Conservation (phyloP, 2,797 vertebrate species). For the Poeciliopsis infans region DNA sequence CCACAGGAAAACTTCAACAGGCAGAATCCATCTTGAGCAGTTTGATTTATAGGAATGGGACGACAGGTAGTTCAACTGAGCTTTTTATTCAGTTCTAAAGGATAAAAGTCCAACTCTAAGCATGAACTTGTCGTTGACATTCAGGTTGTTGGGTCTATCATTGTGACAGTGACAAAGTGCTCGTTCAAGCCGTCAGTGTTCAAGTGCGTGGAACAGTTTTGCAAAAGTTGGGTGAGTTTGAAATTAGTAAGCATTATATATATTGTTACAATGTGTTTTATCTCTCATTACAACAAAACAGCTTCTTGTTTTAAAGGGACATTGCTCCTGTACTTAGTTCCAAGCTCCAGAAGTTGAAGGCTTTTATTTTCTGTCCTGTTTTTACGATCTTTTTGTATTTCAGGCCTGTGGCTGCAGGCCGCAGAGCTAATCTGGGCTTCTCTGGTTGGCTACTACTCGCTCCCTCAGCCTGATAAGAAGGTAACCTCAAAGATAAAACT, state of each 20-base stretch:
- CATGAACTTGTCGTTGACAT: not conserved
- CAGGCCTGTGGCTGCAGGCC: conserved; percentile 94
- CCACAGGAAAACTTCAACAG: conserved; percentile 91
- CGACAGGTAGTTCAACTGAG: conserved; percentile 80
- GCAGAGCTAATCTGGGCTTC: conserved; percentile 92
- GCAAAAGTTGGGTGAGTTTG: conserved; percentile 88
- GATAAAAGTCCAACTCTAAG: not conserved
- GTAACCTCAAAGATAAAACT: conserved; percentile 58
- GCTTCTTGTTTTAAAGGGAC: not conserved
- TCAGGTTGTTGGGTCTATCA: conserved; percentile 89
- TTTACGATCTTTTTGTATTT: conserved; percentile 1
- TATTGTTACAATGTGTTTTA: not conserved
- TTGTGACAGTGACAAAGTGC: conserved; percentile 82
- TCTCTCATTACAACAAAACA: not conserved
- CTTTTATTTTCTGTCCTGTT: not conserved
- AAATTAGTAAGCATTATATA: not conserved
- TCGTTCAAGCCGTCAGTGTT: conserved; percentile 92
- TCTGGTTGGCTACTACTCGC: conserved; percentile 86
- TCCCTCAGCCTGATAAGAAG: conserved; percentile 95
- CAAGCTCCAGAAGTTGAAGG: not conserved
- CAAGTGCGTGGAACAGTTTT: conserved; percentile 94
- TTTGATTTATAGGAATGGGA: conserved; percentile 86
- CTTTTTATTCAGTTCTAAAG: not conserved
- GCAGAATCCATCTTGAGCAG: conserved; percentile 93
- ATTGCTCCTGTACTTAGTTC: not conserved